Percentiles rank a stretch among this genome's conserved stretches.
Conservation (phyloP, 2,888 invertebrate genomes). For the Autographa pulchrina region DNA sequence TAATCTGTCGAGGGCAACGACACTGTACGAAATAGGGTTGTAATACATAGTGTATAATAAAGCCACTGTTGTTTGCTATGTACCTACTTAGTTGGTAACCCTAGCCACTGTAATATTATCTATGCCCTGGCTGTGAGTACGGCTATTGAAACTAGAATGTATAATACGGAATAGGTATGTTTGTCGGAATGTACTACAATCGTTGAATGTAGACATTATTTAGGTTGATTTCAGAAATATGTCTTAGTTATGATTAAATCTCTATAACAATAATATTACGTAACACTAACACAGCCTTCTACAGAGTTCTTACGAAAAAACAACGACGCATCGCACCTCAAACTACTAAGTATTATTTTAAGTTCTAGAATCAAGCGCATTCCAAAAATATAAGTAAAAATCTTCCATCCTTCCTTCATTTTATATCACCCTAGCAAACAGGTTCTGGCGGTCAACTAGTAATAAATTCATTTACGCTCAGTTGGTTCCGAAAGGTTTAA, state of each 20-base stretch:
- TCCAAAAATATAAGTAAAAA: background rate
- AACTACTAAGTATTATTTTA: background rate
- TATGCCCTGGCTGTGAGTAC: too few species aligned
- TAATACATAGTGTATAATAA: background rate
- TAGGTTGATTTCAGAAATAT: too few species aligned
- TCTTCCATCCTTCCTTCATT: background rate
- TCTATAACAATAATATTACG: too few species aligned
- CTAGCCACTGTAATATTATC: too few species aligned
- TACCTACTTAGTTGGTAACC: too few species aligned
- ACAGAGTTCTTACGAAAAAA: too few species aligned
- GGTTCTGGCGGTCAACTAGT: background rate
- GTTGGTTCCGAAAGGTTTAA: constrained; percentile 47
- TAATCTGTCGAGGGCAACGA: background rate
- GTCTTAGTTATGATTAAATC: too few species aligned
- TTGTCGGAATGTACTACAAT: background rate
- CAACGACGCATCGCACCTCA: background rate
- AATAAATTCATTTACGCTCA: constrained; percentile 44
- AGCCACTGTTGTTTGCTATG: too few species aligned
- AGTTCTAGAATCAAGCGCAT: background rate
- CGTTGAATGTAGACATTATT: background rate
- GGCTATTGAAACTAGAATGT: background rate
- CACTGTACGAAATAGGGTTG: background rate
- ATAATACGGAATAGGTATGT: background rate
- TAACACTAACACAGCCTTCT: too few species aligned
- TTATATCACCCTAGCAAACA: background rate